phyloP scores from a whole-genome alignment of 2,888 invertebrate genomes.

The Iphiclides podalirius region DNA sequence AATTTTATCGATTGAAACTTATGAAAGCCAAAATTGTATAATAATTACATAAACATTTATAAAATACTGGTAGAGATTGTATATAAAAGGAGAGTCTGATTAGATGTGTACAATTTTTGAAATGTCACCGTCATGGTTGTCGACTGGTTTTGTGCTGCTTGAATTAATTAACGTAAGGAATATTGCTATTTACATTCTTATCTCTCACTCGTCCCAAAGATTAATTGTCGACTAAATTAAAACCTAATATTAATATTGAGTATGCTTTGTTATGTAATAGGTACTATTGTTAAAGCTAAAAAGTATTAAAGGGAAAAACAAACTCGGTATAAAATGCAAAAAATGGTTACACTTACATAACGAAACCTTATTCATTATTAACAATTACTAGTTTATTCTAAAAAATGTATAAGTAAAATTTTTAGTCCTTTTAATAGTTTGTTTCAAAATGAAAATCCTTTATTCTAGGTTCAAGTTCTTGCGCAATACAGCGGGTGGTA shows the following conservation, averaged over 20 bases:
- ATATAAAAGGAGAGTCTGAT: constrained; percentile 26
- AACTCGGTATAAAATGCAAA: background rate
- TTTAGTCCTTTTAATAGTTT: too few species aligned
- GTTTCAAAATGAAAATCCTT: too few species aligned
- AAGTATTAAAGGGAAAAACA: background rate
- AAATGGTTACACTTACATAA: too few species aligned
- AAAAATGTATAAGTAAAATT: too few species aligned
- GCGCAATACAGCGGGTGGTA: constrained; percentile 39
- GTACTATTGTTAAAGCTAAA: too few species aligned
- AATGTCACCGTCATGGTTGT: constrained; percentile 49
- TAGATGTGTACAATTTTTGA: constrained; percentile 22
- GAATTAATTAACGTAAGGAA: constrained; percentile 46
- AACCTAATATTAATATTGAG: too few species aligned
- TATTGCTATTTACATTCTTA: constrained; percentile 3
- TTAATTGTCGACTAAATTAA: too few species aligned
- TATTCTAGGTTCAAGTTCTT: constrained; percentile 41
- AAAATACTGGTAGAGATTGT: constrained; percentile 9
- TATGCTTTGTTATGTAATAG: too few species aligned
- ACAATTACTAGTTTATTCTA: too few species aligned
- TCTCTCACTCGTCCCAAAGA: background rate
- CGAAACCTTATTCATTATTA: too few species aligned
- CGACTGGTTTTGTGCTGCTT: constrained; percentile 40
- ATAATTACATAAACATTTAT: constrained; percentile 17
- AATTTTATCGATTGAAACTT: constrained; percentile 11
- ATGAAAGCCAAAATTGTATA: constrained; percentile 15